Percentiles rank a stretch among this genome's conserved stretches.
These are phyloP conservation scores for Egretta garzetta DNA, from an alignment of 2,113 vertebrate species.

Conservation along the genomic window DNA sequence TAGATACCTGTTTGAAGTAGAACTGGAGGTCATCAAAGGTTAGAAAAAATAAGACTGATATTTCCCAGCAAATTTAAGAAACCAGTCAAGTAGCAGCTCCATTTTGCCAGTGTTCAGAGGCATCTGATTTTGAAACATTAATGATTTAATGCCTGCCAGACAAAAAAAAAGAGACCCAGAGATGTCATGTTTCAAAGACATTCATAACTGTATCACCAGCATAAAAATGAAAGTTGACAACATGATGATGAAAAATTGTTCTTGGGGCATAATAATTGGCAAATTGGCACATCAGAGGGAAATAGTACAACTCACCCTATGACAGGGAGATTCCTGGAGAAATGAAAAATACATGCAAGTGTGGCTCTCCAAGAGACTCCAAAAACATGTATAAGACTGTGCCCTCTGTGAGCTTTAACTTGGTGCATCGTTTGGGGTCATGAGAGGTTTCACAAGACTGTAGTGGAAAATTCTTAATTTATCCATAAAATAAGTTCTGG, in stretches of 20 bases:
- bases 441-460: background rate
- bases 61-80: conserved; percentile 26
- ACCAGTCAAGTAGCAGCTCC: background rate
- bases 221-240: conserved; percentile 62
- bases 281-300: background rate
- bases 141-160: conserved; percentile 56
- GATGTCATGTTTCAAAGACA: conserved; percentile 56
- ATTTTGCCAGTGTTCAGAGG: conserved; percentile 21
- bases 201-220: conserved; percentile 1
- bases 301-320: background rate
- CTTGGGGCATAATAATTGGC: background rate
- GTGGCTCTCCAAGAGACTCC: background rate
- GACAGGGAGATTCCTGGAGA: background rate
- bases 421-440: background rate
- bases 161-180: background rate
- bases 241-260: conserved; percentile 41
- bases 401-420: background rate
- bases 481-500: background rate
- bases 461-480: background rate
- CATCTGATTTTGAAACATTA: conserved; percentile 53
- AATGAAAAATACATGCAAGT: background rate
- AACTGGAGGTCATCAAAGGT: conserved; percentile 9
- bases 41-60: background rate
- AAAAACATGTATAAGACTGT: background rate
- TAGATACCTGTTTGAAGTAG: conserved; percentile 34